phyloP scores from a whole-genome alignment of 1,140 invertebrate genomes.

The Aphis gossypii region DNA sequence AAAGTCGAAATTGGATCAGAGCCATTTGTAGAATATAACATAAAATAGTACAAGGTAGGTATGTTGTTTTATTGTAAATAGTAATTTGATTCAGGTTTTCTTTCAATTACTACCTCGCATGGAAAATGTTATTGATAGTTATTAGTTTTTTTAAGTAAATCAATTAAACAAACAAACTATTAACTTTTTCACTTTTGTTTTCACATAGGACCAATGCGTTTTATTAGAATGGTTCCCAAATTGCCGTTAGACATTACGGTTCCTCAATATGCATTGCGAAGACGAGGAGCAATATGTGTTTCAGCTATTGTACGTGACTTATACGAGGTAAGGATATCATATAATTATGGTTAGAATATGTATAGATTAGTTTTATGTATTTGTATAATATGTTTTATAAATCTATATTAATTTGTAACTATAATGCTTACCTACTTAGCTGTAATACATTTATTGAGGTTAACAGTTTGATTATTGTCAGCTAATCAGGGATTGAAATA shows the following conservation, averaged over 20 bases:
- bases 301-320: neutral
- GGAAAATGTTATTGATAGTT: neutral
- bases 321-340: neutral
- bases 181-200: neutral
- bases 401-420: neutral
- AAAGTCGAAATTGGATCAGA: neutral
- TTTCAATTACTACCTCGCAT: neutral
- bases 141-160: neutral
- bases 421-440: neutral
- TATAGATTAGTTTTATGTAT: neutral
- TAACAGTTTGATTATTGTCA: neutral
- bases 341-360: neutral
- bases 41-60: constrained; percentile 12
- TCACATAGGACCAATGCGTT: neutral
- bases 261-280: constrained; percentile 41
- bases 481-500: neutral
- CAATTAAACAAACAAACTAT: neutral
- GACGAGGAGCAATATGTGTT: constrained; percentile 50
- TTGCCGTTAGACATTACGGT: constrained; percentile 38
- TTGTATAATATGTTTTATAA: neutral
- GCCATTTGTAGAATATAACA: neutral
- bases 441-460: neutral
- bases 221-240: constrained; percentile 42
- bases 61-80: neutral
- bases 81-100: neutral